phyloP scores from a whole-genome alignment of 2,888 invertebrate species.

The Dendrolimus pini region DNA sequence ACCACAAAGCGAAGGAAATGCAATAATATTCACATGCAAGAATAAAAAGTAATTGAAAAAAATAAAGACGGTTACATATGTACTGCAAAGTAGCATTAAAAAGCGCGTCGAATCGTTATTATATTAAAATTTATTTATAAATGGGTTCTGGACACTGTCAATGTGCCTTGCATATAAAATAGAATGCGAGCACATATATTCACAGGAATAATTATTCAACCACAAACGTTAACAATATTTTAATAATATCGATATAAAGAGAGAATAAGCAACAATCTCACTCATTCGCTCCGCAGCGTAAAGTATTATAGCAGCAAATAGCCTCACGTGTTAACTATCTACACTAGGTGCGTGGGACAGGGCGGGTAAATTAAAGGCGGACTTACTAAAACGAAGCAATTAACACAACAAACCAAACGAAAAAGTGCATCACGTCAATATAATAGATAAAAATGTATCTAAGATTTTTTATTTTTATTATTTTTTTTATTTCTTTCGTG shows the following conservation, averaged over 20 bases:
- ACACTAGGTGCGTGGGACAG: constrained; percentile 56
- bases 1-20: constrained; percentile 39
- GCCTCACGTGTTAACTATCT: constrained; percentile 25
- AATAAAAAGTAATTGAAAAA: neutral
- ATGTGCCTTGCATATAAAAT: neutral
- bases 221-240: neutral
- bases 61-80: no score
- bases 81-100: no score
- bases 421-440: constrained; percentile 69
- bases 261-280: constrained; percentile 17
- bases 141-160: no score
- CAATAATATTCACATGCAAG: constrained; percentile 9
- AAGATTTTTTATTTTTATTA: constrained; percentile 44
- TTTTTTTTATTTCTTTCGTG: constrained; percentile 43
- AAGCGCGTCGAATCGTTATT: no score
- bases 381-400: constrained; percentile 68
- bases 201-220: constrained; percentile 10
- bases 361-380: constrained; percentile 46
- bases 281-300: constrained; percentile 26
- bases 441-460: constrained; percentile 40
- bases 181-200: constrained; percentile 3
- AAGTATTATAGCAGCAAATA: constrained; percentile 23
- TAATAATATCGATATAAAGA: constrained; percentile 10
- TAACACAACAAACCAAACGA: constrained; percentile 61
- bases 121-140: no score